phyloP scores from a whole-genome alignment of 2,797 vertebrate genomes.

The Prionace glauca region DNA sequence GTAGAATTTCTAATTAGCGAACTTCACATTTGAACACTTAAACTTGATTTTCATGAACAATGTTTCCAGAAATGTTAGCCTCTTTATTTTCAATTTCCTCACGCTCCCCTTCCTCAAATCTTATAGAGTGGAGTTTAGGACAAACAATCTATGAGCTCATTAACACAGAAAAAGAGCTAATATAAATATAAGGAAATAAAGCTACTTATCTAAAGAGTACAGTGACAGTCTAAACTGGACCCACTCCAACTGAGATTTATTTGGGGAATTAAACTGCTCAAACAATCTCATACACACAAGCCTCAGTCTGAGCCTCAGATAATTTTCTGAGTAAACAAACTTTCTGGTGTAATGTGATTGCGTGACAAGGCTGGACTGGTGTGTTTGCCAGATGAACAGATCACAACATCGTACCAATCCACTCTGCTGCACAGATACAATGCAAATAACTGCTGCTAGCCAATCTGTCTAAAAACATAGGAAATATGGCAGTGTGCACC shows the following conservation, averaged over 20 bases:
- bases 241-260: constrained; percentile 14
- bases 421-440: constrained; percentile 18
- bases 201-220: constrained; percentile 21
- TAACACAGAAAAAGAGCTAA: not conserved
- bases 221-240: constrained; percentile 27
- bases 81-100: not conserved
- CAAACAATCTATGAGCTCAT: not conserved
- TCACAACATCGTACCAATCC: not conserved
- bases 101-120: not conserved
- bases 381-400: not conserved
- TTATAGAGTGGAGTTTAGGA: not conserved
- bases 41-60: not conserved
- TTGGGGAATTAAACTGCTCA: constrained; percentile 15
- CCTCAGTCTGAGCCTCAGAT: constrained; percentile 13
- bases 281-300: constrained; percentile 29
- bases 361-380: constrained; percentile 20
- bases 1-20: not conserved
- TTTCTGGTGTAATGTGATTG: constrained; percentile 20
- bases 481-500: not conserved
- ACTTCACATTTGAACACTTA: not conserved
- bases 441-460: not conserved
- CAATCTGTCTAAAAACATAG: constrained; percentile 10
- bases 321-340: constrained; percentile 32
- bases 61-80: not conserved
- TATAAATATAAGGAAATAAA: constrained; percentile 8